Conservation (phyloP, 2,888 invertebrate genomes). For the Myopa tessellatipennis region DNA sequence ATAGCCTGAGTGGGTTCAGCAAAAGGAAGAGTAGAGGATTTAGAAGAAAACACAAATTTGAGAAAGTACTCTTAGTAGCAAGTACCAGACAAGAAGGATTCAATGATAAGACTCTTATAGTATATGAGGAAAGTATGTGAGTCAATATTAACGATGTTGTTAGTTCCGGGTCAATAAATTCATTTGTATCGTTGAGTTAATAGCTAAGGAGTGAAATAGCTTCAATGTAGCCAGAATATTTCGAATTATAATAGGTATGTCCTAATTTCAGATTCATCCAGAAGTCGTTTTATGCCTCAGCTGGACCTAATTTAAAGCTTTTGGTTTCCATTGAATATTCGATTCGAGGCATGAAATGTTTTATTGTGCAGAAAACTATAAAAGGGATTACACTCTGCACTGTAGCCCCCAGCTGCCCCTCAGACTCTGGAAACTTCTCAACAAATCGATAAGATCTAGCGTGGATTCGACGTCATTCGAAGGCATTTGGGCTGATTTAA, state of each 20-base stretch:
- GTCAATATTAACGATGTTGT: too few relatives aligned
- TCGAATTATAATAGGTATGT: too few relatives aligned
- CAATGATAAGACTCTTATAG: too few relatives aligned
- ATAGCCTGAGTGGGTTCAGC: too few relatives aligned
- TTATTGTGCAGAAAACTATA: not conserved
- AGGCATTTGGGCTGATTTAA: slow-evolving; percentile 15
- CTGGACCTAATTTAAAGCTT: not conserved
- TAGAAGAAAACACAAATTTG: not conserved
- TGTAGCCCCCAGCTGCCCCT: not conserved
- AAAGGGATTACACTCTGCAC: not conserved
- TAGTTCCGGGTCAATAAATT: too few relatives aligned
- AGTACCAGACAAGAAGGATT: too few relatives aligned
- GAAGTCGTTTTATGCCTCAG: not conserved
- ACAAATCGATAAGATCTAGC: slow-evolving; percentile 25
- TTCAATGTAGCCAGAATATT: too few relatives aligned
- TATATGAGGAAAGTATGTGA: too few relatives aligned
- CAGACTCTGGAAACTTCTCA: not conserved
- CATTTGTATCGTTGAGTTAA: too few relatives aligned
- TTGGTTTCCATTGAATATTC: slow-evolving; percentile 39
- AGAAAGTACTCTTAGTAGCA: too few relatives aligned
- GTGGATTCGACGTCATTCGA: slow-evolving; percentile 1
- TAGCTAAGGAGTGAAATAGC: too few relatives aligned
- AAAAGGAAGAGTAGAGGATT: not conserved
- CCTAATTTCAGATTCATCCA: too few relatives aligned
- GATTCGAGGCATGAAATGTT: not conserved